phyloP scores from a whole-genome alignment of 2,113 vertebrate species.

The Hemichromis elongatus region DNA sequence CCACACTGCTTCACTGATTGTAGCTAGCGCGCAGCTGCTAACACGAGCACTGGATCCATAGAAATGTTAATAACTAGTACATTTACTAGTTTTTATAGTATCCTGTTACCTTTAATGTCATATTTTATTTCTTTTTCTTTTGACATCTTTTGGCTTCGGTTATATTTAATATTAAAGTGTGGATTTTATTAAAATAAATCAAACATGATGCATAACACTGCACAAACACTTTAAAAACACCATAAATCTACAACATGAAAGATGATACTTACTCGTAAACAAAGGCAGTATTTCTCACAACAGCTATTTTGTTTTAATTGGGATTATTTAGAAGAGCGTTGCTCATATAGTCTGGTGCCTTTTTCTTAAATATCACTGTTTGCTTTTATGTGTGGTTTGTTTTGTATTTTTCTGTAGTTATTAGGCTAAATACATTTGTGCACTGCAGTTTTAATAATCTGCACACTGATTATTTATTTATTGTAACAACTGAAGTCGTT shows the following conservation, averaged over 20 bases:
- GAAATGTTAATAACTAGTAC: neutral
- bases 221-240: neutral
- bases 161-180: neutral
- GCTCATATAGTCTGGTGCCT: neutral
- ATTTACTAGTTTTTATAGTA: neutral
- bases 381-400: neutral
- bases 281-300: neutral
- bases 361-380: neutral
- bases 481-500: neutral
- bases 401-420: neutral
- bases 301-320: neutral
- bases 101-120: neutral
- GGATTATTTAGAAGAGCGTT: neutral
- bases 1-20: neutral
- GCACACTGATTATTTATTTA: neutral
- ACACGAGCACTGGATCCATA: neutral
- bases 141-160: neutral
- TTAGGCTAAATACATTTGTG: neutral
- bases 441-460: neutral
- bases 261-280: neutral
- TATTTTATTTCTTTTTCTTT: neutral
- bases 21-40: neutral
- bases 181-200: neutral
- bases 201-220: neutral
- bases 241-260: neutral